Base-by-base conservation (phyloP, 2,113 vertebrate species). In the Amia ocellicauda region DNA sequence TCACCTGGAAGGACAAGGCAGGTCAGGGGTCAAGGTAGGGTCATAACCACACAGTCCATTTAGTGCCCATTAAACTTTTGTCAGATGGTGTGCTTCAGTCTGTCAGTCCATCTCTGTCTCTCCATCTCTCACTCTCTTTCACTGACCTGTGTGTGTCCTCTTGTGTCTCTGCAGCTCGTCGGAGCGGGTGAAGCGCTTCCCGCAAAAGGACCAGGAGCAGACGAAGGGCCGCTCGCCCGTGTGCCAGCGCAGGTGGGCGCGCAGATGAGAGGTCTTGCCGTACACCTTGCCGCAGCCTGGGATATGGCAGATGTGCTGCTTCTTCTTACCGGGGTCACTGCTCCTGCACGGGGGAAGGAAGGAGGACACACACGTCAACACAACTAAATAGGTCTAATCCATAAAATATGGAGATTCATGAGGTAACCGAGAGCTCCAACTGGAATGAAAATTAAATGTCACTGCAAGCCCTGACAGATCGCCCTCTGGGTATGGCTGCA, bases 291-390 rank as follows among this genome's bases (percentile, higher is more conserved):
- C 92, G 60, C 96, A 98, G 59, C 93, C 93, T 0, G 85, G 80
- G 51, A 98, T 92, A 81, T 98, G 96, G 74, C 96, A 98, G 70
- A 98, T 96, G 70, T 98, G 96, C 73, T 98, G 96, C 75, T 98
- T 98, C 74, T 98, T 98, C 67, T 97, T 97, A n/a, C 86, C 91
- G 29, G 95, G 94, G 58, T 98, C 94, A 20, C 74, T 88, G 68
- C 41, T 60, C 41, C 42, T 73, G n/a, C 7, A 60, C 49, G 24
- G 20, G 60, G n/a, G n/a, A n/a, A n/a, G 16, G 31, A 4, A 10
- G 17, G 41, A 11, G 8, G 5, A 17, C 3, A 24, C 0, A 58
- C 8, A 58, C 20, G 1, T 1, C 3, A 3, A 11, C 20, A 50
- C 47, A n/a, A n/a, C n/a, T n/a, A n/a, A n/a, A n/a, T n/a, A n/a